These are phyloP conservation scores for Drosophila formosana DNA, from an alignment of 2,888 invertebrate genomes.

Conservation along the genomic window DNA sequence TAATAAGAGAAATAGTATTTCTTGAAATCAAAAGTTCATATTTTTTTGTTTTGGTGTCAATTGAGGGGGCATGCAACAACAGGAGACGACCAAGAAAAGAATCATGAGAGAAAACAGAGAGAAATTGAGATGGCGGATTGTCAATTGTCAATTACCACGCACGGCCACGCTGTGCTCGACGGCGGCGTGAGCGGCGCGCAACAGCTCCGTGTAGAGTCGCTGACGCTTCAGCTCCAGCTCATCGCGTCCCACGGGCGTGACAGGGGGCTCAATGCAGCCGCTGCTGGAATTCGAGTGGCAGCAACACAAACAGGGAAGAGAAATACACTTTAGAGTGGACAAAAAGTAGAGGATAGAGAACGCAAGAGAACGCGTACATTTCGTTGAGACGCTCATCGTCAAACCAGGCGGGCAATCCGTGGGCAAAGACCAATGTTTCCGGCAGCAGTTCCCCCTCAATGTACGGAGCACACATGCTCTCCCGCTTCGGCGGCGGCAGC, in stretches of 20 bases:
- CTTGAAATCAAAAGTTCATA: constrained; percentile 5
- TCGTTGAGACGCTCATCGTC: constrained; percentile 85
- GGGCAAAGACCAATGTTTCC: constrained; percentile 72
- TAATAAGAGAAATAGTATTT: constrained; percentile 2
- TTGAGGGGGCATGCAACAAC: constrained; percentile 50
- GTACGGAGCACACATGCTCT: constrained; percentile 86
- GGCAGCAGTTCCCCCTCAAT: constrained; percentile 80
- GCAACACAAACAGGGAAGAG: constrained; percentile 34
- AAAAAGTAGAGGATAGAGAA: neutral
- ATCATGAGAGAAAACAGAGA: constrained; percentile 15
- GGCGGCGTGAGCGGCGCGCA: constrained; percentile 90
- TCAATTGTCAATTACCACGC: constrained; percentile 63
- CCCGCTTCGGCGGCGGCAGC: constrained; percentile 85
- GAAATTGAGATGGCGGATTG: constrained; percentile 3
- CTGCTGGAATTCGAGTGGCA: constrained; percentile 31
- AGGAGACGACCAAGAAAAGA: constrained; percentile 23
- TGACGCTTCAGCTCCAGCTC: constrained; percentile 91
- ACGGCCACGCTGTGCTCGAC: constrained; percentile 89
- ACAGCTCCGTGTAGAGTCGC: constrained; percentile 91
- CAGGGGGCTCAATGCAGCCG: constrained; percentile 87
- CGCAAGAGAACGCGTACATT: constrained; percentile 75
- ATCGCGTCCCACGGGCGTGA: constrained; percentile 92
- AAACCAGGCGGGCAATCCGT: constrained; percentile 86
- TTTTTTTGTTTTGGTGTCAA: neutral
- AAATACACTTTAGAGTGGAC: constrained; percentile 23